Conservation (phyloP, 2,797 vertebrate species). For the Coluber constrictor region DNA sequence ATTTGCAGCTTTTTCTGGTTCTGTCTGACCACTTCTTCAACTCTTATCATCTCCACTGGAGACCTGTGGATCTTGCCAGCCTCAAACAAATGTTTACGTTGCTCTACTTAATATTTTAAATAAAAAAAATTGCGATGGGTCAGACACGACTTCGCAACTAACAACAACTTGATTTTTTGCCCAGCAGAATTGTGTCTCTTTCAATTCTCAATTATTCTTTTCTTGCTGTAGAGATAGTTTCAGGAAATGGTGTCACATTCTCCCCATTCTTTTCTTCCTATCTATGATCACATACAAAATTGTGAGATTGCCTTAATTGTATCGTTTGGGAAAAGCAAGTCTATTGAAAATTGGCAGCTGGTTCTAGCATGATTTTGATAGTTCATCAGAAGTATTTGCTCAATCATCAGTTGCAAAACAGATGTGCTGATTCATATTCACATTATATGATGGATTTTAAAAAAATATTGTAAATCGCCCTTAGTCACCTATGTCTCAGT, state of each 20-base stretch:
- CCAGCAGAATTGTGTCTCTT: not conserved
- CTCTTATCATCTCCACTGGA: not conserved
- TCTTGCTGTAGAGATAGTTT: not conserved
- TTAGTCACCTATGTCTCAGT: not conserved
- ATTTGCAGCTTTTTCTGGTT: not conserved
- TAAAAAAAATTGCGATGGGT: no score
- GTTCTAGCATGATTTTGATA: not conserved
- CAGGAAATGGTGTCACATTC: not conserved
- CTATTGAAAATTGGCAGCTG: not conserved
- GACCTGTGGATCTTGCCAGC: not conserved
- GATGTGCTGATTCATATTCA: not conserved
- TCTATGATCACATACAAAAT: not conserved
- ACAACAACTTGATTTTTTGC: not conserved
- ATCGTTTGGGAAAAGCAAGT: not conserved
- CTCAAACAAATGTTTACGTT: not conserved
- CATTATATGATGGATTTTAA: not conserved
- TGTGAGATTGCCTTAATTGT: not conserved
- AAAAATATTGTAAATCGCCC: not conserved
- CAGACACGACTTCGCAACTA: no score
- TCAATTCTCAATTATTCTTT: not conserved
- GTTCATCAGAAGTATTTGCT: not conserved
- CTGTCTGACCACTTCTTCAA: not conserved
- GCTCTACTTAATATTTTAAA: not conserved
- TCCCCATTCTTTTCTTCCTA: not conserved
- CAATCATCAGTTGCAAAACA: not conserved